Evolutionary conservation across 1,140 invertebrate genomes (phyloP), one percentile per base, ranked within the genome.

Genomic region (Bombus ignitus): DNA sequence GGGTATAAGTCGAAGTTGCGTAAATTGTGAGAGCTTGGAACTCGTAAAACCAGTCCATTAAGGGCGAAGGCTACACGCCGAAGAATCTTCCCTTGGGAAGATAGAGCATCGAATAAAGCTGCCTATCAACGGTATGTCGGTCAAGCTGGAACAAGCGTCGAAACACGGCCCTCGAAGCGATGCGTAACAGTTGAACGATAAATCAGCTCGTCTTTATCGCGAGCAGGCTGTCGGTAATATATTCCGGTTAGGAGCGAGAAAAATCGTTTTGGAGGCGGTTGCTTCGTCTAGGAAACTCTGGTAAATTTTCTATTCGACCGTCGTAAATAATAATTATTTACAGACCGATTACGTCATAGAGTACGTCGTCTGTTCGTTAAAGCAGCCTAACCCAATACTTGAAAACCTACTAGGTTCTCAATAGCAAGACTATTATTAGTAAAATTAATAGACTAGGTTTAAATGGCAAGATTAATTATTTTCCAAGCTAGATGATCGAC

Each of bases 251-350:
- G 18, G 22, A 68, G 44, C 35, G 32, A 1, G 47, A 71, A 85
- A 80, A 80, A 68, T 81, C 66, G 57, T 75, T 57, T 8, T 42
- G 39, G 39, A 42, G 75, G 82, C 62, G 82, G 71, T 72, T 25
- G 44, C 71, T 62, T 47, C 18, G 70, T 18, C 53, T 74, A 87
- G 81, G 37, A 79, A 68, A 79, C 35, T 68, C 47, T 53, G 18
- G 5, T 8, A 87, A 87, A 75, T 87, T 84, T 71, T 87, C 68
- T 62, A 80, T 87, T 75, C 37, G 1, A 47, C 57, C 13, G 28
- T 39, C 75, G 59, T 84, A 87, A 87, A 87, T 84, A 80, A 87
- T 86, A 75, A 87, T 86, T 78, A 75, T 59, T 47, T 59, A 0
- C 10, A 13, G 35, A 59, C 32, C 28, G 44, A 85, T 74, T 53